Base-by-base conservation (phyloP, 2,888 invertebrate genomes). In the Phengaris alcon region DNA sequence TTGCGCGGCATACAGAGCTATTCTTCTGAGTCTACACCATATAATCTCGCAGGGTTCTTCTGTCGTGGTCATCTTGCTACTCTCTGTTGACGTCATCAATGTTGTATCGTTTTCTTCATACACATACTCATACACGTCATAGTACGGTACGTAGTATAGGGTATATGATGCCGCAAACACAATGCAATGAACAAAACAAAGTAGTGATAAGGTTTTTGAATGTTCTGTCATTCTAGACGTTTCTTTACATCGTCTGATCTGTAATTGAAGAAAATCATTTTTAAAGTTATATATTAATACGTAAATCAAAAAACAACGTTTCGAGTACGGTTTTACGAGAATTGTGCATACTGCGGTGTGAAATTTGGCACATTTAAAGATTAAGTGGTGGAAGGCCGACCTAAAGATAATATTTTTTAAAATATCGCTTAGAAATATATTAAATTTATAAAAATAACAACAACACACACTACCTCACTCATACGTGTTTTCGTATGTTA, bases 21-120 rank as follows among this genome's bases (percentile, higher is more conserved):
- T 84, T 82, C 81, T 86, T 79, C 84, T 80, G 0, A 89, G 74
- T 82, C 88, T 85, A 75, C 90, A 90, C 82, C 85, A 89, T 59
- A 89, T 75, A 4, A 75, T 57, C 15, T 54, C 55, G 48, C 75
- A 75, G 4, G 52, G 52, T 46, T 70, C 75, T 22, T 70, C 70
- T 35, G 55, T 70, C 22, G 55, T 46, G 9, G 68, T 44, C 15
- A 15, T 46, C 10, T 12, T 8, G 15, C 48, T 75, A 10, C 15
- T 57, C 1, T 69, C 70, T 7, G 75, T 57, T 51, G 70, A 68
- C 52, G 75, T 52, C 22, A 54, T 52, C 22, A 22, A 8, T 52
- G 35, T 35, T 12, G 72, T 72, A 9, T 52, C 35, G 12, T 72
- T 52, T 8, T 52, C 22, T 15, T 72, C 72, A 72, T 72, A 35